Evolutionary conservation across 2,113 vertebrate species (phyloP).

Genomic region (human): GRCh38 chr1:233829501-233830000

Average conservation of each 20-base stretch:
- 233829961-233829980: not conserved
- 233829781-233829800: not conserved
- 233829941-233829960: not conserved
- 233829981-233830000: not conserved
- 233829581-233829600: too few relatives aligned
- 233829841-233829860: not conserved
- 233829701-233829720: not conserved
- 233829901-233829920: not conserved
- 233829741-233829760: not conserved
- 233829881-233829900: not conserved
- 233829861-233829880: not conserved
- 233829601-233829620: too few relatives aligned
- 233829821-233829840: not conserved
- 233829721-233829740: not conserved
- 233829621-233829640: too few relatives aligned
- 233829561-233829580: too few relatives aligned
- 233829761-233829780: not conserved
- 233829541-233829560: too few relatives aligned
- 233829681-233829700: not conserved
- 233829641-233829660: not conserved
- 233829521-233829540: too few relatives aligned
- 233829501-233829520: too few relatives aligned
- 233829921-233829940: not conserved
- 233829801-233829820: not conserved
- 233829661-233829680: not conserved